Evolutionary conservation across 2,113 vertebrate genomes (phyloP), one percentile per base, ranked within the genome.

Genomic region (Cervus canadensis): DNA sequence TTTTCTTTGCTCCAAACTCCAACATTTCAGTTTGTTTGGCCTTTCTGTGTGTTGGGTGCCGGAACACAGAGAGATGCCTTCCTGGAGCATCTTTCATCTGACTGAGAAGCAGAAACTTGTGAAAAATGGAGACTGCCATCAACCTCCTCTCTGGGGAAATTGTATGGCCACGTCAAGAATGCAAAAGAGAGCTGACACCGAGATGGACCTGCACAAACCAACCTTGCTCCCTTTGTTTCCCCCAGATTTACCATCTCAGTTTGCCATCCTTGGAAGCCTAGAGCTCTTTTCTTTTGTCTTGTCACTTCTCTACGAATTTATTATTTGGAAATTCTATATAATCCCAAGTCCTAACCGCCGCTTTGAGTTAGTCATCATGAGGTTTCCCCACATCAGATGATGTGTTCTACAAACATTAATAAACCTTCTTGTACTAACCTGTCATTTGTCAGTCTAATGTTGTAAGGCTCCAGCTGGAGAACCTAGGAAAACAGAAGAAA

Each of bases 161-260:
- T 28, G 14, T 33, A 6, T 33, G 45, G 52, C 84, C 7, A 0
- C 0, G 7, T 21, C 6, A 11, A 19, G 14, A 0, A 26, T 0
- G 1, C 13, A 26, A 43, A 54, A 13, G 43, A 26, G 28, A 19
- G 45, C 2, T 71, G 84, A 26, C 26, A 9, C 54, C 13, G 0
- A 50, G 52, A 60, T 33, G 19, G 50, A 57, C 71, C 17, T 50
- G 10, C 17, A 10, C 9, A 33, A 28, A 48, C 7, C 43, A n/a
- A 16, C 33, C 62, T 40, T 50, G 30, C 54, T 83, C 13, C 33
- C 17, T 71, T 60, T 4, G 40, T 94, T 30, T 40, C 16, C 45
- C 88, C 2, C 1, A 1, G 4, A 5, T 64, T 50, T 19, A 30
- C 74, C 26, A 40, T 87, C 64, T 43, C 16, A 56, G 7, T 36